These are phyloP conservation scores for Eulithis testata DNA, from an alignment of 2,888 invertebrate genomes.

Conservation along the genomic window DNA sequence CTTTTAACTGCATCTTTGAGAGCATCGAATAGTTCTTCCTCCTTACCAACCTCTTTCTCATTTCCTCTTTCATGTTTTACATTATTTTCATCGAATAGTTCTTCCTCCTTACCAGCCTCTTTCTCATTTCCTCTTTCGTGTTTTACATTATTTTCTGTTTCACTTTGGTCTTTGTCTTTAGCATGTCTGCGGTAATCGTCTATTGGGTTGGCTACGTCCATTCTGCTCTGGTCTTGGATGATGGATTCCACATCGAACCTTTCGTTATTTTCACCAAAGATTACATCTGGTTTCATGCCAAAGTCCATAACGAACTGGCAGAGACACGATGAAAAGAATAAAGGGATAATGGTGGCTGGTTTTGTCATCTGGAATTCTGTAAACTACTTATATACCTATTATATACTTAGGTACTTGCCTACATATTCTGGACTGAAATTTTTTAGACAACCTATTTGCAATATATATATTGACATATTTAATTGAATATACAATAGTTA, in stretches of 20 bases:
- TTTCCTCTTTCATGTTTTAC: background rate
- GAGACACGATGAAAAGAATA: constrained; percentile 32
- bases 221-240: constrained; percentile 49
- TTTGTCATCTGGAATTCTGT: constrained; percentile 19
- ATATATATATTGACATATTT: too few relatives aligned
- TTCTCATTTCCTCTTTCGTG: constrained; percentile 1
- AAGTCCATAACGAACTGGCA: constrained; percentile 46
- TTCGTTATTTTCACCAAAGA: constrained; percentile 60
- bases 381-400: background rate
- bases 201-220: background rate
- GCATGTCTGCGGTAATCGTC: constrained; percentile 10
- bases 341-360: constrained; percentile 23
- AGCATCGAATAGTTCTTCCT: constrained; percentile 4
- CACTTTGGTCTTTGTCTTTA: background rate
- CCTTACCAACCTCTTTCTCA: background rate
- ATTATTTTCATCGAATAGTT: too few relatives aligned
- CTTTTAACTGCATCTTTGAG: constrained; percentile 11
- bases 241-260: constrained; percentile 61
- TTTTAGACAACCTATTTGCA: too few relatives aligned
- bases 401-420: too few relatives aligned
- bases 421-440: too few relatives aligned
- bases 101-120: too few relatives aligned
- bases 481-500: too few relatives aligned
- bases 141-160: background rate
- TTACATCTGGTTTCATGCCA: constrained; percentile 59